Conservation (phyloP, 2,888 invertebrate species). For the Sinotaia quadrata region DNA sequence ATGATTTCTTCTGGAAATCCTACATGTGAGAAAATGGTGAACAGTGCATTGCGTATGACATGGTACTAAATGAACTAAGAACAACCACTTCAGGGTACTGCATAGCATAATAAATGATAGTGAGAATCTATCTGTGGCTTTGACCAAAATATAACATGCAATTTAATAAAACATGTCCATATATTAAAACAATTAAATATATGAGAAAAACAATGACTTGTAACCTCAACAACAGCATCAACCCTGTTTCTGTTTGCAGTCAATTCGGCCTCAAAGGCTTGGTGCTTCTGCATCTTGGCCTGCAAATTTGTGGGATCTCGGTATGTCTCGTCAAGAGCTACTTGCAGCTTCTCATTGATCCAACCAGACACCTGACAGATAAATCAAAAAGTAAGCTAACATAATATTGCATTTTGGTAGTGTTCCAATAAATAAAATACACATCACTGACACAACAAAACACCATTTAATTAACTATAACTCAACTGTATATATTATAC, state of each 20-base stretch:
- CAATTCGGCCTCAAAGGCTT: constrained; percentile 95
- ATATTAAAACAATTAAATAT: background rate
- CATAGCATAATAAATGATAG: too few relatives aligned
- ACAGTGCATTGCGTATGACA: too few relatives aligned
- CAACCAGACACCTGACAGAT: constrained; percentile 78
- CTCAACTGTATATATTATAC: too few relatives aligned
- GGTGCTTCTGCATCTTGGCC: constrained; percentile 95
- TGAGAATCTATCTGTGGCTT: too few relatives aligned
- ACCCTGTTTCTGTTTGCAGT: constrained; percentile 90
- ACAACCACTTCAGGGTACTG: too few relatives aligned
- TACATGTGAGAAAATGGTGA: too few relatives aligned
- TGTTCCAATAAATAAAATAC: background rate
- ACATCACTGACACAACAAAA: too few relatives aligned
- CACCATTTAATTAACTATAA: too few relatives aligned
- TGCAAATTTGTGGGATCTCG: constrained; percentile 97
- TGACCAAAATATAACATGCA: too few relatives aligned
- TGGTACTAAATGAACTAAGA: too few relatives aligned
- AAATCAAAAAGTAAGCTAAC: background rate
- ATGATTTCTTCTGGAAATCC: too few relatives aligned
- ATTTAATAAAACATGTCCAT: too few relatives aligned
- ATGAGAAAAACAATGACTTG: background rate
- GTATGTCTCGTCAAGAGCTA: constrained; percentile 93
- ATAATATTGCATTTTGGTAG: background rate
- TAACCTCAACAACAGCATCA: constrained; percentile 82
- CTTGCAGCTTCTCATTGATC: constrained; percentile 93